Percentiles rank a stretch among this genome's conserved stretches.
These are phyloP conservation scores for Poicephalus gulielmi DNA, from an alignment of 2,113 vertebrate genomes.

Conservation along the genomic window DNA sequence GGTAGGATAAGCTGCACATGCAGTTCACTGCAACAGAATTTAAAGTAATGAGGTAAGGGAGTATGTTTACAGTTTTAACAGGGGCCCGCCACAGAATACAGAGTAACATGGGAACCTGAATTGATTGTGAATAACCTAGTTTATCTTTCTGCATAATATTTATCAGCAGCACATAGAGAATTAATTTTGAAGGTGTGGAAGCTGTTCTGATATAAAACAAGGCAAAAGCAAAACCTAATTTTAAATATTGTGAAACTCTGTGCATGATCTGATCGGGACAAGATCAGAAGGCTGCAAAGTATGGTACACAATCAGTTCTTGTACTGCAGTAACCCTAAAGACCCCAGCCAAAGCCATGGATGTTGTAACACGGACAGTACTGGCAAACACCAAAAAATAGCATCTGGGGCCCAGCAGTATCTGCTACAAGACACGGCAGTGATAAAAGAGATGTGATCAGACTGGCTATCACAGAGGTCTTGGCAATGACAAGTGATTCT, in stretches of 20 bases:
- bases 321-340: not conserved
- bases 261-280: not conserved
- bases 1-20: slow-evolving; percentile 29
- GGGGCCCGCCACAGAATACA: not conserved
- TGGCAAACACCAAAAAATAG: slow-evolving; percentile 15
- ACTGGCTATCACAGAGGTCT: not conserved
- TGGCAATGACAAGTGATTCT: slow-evolving; percentile 28
- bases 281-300: not conserved
- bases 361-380: not conserved
- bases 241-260: not conserved
- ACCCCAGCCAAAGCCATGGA: not conserved
- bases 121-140: not conserved
- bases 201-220: not conserved
- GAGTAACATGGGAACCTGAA: not conserved
- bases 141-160: not conserved
- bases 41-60: slow-evolving; percentile 47
- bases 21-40: slow-evolving; percentile 30
- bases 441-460: slow-evolving; percentile 2
- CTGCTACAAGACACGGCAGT: not conserved
- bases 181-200: not conserved
- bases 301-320: not conserved
- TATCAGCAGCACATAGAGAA: not conserved
- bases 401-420: not conserved
- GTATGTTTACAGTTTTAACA: slow-evolving; percentile 1
- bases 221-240: not conserved